phyloP scores from a whole-genome alignment of 92 coral and sea anemone species.

The Porites cylindrica region DNA sequence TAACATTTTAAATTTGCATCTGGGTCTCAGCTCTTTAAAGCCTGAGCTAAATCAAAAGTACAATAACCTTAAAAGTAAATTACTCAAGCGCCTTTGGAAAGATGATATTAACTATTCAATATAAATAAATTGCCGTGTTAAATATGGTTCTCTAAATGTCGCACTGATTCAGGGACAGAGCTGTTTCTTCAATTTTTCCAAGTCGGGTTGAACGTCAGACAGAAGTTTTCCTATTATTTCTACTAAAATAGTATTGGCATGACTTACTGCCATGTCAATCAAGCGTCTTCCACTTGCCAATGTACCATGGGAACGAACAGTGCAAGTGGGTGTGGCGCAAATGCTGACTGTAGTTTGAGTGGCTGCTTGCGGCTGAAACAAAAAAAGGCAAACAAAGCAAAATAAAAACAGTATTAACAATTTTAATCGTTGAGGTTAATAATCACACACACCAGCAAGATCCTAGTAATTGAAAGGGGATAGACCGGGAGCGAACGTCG shows the following conservation, averaged over 20 bases:
- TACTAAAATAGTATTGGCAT: neutral
- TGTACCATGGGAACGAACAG: neutral
- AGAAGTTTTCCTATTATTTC: neutral
- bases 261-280: neutral
- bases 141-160: neutral
- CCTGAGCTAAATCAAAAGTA: too few relatives aligned
- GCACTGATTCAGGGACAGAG: neutral
- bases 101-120: neutral
- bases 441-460: too few relatives aligned
- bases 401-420: neutral
- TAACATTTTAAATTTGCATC: too few relatives aligned
- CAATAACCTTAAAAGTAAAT: neutral
- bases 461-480: too few relatives aligned
- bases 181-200: neutral
- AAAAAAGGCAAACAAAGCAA: neutral
- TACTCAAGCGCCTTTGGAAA: neutral
- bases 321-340: neutral
- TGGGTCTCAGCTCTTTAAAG: too few relatives aligned
- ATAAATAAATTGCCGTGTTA: neutral
- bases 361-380: neutral
- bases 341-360: neutral
- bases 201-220: neutral
- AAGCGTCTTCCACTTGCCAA: neutral
- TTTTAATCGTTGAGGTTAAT: neutral
- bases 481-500: too few relatives aligned